These are phyloP conservation scores for Salmo trutta DNA, from an alignment of 2,797 vertebrate species.

Conservation along the genomic window DNA sequence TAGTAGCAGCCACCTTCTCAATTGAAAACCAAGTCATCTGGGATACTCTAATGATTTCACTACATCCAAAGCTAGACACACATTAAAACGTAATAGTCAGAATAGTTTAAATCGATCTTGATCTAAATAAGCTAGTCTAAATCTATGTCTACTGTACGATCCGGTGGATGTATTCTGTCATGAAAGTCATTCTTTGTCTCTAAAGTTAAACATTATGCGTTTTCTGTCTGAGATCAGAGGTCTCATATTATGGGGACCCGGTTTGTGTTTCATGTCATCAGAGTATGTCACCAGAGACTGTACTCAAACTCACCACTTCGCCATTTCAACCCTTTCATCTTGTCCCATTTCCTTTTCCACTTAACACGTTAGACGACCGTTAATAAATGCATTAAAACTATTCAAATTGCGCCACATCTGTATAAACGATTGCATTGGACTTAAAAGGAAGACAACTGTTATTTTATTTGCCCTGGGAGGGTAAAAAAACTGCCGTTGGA, in stretches of 20 bases:
- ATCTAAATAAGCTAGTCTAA: background rate
- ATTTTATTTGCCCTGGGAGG: constrained; percentile 59
- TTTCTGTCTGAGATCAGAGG: background rate
- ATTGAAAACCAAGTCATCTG: background rate
- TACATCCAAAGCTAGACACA: background rate
- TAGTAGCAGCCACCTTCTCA: no score
- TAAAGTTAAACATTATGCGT: background rate
- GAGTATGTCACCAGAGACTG: background rate
- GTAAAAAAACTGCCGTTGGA: constrained; percentile 40
- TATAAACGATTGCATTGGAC: background rate
- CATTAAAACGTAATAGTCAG: background rate
- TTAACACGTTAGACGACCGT: background rate
- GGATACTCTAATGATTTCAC: background rate
- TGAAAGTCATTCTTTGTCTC: background rate
- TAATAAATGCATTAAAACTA: background rate
- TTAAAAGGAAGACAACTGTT: background rate
- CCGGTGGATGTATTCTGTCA: background rate
- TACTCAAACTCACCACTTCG: background rate
- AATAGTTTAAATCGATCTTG: background rate
- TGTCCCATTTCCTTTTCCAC: background rate
- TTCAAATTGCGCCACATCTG: background rate
- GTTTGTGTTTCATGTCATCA: background rate
- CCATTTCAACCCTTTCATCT: background rate
- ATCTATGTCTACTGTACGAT: background rate
- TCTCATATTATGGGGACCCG: background rate